phyloP scores from a whole-genome alignment of 2,888 invertebrate genomes.

The Corythucha ciliata region DNA sequence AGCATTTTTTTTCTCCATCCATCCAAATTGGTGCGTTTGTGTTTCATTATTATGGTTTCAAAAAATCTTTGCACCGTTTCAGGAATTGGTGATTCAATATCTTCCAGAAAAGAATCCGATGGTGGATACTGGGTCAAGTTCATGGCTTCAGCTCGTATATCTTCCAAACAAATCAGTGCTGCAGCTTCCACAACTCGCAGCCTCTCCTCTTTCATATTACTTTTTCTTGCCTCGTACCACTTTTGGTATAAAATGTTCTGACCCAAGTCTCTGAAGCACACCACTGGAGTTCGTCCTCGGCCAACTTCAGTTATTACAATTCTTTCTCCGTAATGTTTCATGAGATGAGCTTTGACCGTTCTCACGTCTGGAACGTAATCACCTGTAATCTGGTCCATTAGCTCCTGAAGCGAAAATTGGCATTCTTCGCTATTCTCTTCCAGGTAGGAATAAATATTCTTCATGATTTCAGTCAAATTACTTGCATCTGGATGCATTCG shows the following conservation, averaged over 20 bases:
- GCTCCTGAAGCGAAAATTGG: constrained; percentile 1
- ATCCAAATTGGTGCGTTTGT: too few relatives aligned
- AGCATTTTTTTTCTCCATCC: too few relatives aligned
- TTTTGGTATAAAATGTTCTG: not conserved
- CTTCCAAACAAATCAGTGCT: constrained; percentile 1
- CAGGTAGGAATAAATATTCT: not conserved
- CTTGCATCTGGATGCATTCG: not conserved
- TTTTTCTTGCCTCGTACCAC: constrained; percentile 2
- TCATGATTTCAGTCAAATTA: constrained; percentile 3
- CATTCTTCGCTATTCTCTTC: constrained; percentile 1
- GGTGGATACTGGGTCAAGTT: too few relatives aligned
- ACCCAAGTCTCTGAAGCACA: constrained; percentile 3
- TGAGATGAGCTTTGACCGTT: constrained; percentile 5
- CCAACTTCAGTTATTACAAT: not conserved
- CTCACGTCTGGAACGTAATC: constrained; percentile 8
- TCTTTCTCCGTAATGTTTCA: constrained; percentile 6
- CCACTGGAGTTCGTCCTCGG: not conserved
- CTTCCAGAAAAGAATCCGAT: too few relatives aligned
- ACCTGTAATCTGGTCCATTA: constrained; percentile 9
- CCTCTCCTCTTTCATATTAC: not conserved
- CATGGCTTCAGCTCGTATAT: too few relatives aligned
- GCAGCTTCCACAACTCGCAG: not conserved
- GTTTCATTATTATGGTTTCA: too few relatives aligned
- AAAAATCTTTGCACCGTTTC: too few relatives aligned
- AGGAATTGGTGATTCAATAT: too few relatives aligned